Conservation (phyloP, 2,113 vertebrate species). For the Tylochromis polylepis region DNA sequence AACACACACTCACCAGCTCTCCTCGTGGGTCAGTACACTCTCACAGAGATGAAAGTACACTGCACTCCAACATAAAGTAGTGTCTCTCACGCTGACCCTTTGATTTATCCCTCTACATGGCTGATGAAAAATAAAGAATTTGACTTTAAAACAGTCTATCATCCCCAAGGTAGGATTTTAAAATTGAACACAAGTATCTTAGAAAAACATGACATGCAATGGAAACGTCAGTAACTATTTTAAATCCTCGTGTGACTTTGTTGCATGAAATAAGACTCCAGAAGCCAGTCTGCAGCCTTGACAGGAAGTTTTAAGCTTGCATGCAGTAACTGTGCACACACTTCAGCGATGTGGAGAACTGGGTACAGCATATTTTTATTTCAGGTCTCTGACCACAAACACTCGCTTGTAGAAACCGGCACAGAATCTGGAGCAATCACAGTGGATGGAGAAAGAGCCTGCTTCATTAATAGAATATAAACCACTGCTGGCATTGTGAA, state of each 20-base stretch:
- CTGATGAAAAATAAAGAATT: background rate
- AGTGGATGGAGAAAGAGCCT: background rate
- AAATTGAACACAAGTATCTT: background rate
- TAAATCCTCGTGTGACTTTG: background rate
- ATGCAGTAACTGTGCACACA: background rate
- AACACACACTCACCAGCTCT: background rate
- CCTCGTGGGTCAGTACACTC: background rate
- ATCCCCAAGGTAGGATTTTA: background rate
- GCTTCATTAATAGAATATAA: background rate
- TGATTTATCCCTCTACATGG: background rate
- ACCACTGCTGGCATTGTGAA: background rate
- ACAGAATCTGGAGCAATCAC: background rate
- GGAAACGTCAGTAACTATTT: background rate
- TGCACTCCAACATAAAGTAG: background rate
- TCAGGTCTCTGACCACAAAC: background rate
- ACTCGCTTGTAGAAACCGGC: background rate
- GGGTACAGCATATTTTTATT: background rate
- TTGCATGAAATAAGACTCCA: background rate
- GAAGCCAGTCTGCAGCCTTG: background rate
- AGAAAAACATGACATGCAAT: background rate
- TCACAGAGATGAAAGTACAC: background rate
- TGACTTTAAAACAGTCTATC: background rate
- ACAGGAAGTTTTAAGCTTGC: background rate
- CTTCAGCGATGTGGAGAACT: background rate
- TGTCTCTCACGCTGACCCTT: background rate